Base-by-base conservation (phyloP, 2,888 invertebrate genomes). In the Seira ritae region DNA sequence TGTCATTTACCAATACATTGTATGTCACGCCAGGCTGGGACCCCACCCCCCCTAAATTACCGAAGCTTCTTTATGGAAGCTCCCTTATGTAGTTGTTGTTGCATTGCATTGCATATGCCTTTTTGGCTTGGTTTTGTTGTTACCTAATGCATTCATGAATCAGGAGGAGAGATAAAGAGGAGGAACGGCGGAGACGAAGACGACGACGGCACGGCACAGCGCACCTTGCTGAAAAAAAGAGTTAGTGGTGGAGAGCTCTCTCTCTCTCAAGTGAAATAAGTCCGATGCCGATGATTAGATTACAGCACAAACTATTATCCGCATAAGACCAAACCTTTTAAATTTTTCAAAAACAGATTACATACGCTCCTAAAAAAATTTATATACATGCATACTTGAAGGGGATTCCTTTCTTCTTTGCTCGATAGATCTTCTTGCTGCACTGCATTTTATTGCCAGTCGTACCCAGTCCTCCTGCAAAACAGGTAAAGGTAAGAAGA, bases 281-380 rank as follows among this genome's bases (percentile, higher is more conserved):
- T 79, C 79, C 72, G 79, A 84, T 84, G 79, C 84, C 79, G 84
- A 80, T 79, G 84, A 84, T 84, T 84, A 84, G 79, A 84, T 84
- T 84, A 83, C 78, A 71, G 75, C 73, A 77, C 68, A 83, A 31
- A 68, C 71, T 83, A 20, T 62, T 71, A 78, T 83, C 78, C 77
- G 71, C 75, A 76, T 76, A 77, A 50, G 62, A 20, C 42, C 42
- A 71, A 66, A 70, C 80, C 66, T 75, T 80, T 68, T 31, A 62
- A 73, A 37, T 37, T 75, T 50, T 69, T 62, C 50, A n/a, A 74
- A 80, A 70, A 42, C 23, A 65, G 74, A 70, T 80, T 80, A 73
- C 68, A 73, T 37, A 17, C 62, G 20, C 6, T 62, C 62, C 62
- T 62, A 62, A 62, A n/a, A n/a, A 42, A 62, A 62, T 62, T 62